A percentile compares a stretch with the other conserved stretches of the same genome.
phyloP scores from a whole-genome alignment of 2,113 vertebrate species.

The Prunella fulvescens region DNA sequence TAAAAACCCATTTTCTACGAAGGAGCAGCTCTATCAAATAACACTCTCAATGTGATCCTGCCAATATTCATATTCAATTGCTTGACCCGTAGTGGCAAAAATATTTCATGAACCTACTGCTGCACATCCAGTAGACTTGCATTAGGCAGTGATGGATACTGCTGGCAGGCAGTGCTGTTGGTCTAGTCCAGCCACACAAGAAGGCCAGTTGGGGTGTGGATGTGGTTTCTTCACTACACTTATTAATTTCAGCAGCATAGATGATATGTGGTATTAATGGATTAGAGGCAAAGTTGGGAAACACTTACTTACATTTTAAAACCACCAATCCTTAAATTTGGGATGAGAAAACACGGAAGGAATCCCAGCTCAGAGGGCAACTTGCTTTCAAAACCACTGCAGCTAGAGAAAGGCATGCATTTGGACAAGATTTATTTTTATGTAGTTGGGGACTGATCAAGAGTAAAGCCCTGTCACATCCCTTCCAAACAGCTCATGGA shows the following conservation, averaged over 20 bases:
- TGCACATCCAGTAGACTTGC: not conserved
- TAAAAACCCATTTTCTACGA: not conserved
- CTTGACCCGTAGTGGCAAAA: not conserved
- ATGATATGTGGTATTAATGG: not conserved
- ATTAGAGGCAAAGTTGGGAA: constrained; percentile 8
- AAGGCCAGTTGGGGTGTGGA: not conserved
- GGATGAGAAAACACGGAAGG: not conserved
- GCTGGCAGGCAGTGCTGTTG: not conserved
- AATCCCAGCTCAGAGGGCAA: not conserved
- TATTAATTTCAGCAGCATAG: constrained; percentile 21
- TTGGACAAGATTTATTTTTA: not conserved
- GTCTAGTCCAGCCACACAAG: not conserved
- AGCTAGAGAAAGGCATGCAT: not conserved
- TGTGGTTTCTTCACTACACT: not conserved
- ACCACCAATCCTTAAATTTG: not conserved
- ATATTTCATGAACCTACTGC: not conserved
- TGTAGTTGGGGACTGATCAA: not conserved
- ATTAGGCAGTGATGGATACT: not conserved
- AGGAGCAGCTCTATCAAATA: not conserved
- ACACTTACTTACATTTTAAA: not conserved
- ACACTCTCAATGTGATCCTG: not conserved
- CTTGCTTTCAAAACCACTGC: not conserved
- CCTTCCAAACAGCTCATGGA: not conserved
- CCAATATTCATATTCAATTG: not conserved
- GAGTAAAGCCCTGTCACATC: not conserved